A percentile compares a stretch with the other conserved stretches of the same genome.
Conservation (phyloP, 2,888 invertebrate species). For the Acanthococcus lagerstroemiae region DNA sequence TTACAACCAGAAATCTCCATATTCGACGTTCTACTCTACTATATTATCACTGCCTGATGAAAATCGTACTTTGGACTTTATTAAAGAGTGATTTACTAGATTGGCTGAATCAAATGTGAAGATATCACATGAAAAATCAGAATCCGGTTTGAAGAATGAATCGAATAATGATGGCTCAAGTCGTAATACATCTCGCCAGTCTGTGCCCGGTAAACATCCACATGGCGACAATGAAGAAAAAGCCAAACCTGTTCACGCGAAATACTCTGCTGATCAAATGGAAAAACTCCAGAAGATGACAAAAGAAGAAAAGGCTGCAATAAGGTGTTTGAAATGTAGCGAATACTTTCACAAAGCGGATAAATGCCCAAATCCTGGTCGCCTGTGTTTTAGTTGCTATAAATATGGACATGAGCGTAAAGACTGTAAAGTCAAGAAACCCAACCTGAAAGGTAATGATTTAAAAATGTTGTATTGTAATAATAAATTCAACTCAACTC, state of each 20-base stretch:
- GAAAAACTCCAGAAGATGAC: not conserved
- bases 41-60: not conserved
- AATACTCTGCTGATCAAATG: not conserved
- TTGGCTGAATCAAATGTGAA: not conserved
- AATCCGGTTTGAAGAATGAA: not conserved
- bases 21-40: not conserved
- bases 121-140: no score
- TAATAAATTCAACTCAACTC: not conserved
- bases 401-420: not conserved
- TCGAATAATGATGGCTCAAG: not conserved
- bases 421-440: not conserved
- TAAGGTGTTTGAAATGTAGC: not conserved
- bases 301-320: not conserved
- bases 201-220: not conserved
- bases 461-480: not conserved
- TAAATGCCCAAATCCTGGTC: not conserved
- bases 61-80: not conserved
- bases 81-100: not conserved
- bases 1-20: not conserved
- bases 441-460: not conserved
- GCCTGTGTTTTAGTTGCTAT: not conserved
- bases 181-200: not conserved
- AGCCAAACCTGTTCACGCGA: not conserved
- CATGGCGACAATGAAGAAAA: not conserved
- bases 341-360: not conserved